Evolutionary conservation across 2,797 vertebrate species (phyloP), one percentile per base, ranked within the genome.

Genomic region (Poeciliopsis turneri): DNA sequence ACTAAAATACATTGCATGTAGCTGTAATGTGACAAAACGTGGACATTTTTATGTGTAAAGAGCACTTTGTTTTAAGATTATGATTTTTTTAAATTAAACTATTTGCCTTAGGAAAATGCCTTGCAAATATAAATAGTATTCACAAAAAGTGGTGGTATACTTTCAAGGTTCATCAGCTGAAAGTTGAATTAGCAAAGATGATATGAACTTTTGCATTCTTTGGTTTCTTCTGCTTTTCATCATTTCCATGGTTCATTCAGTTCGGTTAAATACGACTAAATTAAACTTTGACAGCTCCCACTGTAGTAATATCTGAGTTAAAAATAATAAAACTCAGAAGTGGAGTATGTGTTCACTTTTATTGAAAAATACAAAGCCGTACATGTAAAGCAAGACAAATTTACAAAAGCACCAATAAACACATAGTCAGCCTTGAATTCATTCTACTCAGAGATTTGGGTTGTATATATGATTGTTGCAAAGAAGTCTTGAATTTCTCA

Each of bases 381-480:
- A 68, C 64, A 80, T 78, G 77, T 72, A 78, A 30, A 33, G 41
- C 9, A 45, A 66, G 57, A 61, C 33, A 36, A 75, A 72, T 36
- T 68, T 75, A 78, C n/a, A 78, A 79, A 79, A 80, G 81, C 10
- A 68, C 9, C 18, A 79, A 59, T 78, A 41, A 76, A 75, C 78
- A 41, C 43, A 49, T 4, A 18, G 13, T 33, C 12, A 68, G 25
- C 25, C 47, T 84, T 69, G 61, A 61, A 75, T 61, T 76, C 2
- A 8, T 64, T 47, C 25, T 33, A 78, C 25, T 76, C 6, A 73
- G 4, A 73, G 49, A 74, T 43, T 57, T 36, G n/a, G 78, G 72
- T 86, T 88, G 78, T 70, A 85, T 81, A 86, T 45, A 77, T n/a
- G 30, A 66, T 61, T 74, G n/a, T 8, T 83, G 16, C 13, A 82